Base-by-base conservation (phyloP, 2,797 vertebrate genomes). In the Hippopotamyrus pictus region DNA sequence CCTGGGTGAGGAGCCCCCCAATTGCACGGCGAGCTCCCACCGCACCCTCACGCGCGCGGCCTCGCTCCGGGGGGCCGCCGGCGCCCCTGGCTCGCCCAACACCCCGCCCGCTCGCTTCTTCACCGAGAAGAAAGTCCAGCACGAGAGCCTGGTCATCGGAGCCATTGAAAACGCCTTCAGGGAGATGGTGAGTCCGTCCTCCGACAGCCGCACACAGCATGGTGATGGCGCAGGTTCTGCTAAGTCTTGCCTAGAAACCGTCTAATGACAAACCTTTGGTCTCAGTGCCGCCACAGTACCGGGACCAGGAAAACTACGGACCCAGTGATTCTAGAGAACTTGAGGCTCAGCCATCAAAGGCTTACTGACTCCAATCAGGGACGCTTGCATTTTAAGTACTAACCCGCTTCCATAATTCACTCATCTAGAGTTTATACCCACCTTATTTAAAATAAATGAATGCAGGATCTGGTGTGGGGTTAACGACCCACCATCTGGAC, bases 131-230 rank as follows among this genome's bases (percentile, higher is more conserved):
- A 99, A 99, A 91, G 97, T 99, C 79, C 96, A 96, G 0, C 98
- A 98, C 0, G 97, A 99, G 94, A 97, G 97, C 94, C 95, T 99
- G 90, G 96, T 99, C 91, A 95, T 98, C 11, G 98, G 99, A 29
- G 98, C 99, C 89, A 96, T 99, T 5, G 98, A 99, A 94, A 98
- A 98, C 4, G 98, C 99, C 0, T 99, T 99, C 94, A 99, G 96
- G 94, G 98, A 98, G 91, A 99, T 99, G 98, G 98, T 99, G 95
- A 91, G 97, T 89, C 22, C 65, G 1, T 12, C 86, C 25, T 33
- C 12, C 2, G 8, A 33, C 29, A 85, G 11, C n/a, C 48, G 5
- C n/a, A 84, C 46, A 22, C n/a, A 25, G 79, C 41, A n/a, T 29
- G 82, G 7, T 85, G 12, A 25, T 5, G 9, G 11, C 7, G 48